These are phyloP conservation scores for Meteorus sp. DNA, from an alignment of 1,140 invertebrate species.

Conservation along the genomic window DNA sequence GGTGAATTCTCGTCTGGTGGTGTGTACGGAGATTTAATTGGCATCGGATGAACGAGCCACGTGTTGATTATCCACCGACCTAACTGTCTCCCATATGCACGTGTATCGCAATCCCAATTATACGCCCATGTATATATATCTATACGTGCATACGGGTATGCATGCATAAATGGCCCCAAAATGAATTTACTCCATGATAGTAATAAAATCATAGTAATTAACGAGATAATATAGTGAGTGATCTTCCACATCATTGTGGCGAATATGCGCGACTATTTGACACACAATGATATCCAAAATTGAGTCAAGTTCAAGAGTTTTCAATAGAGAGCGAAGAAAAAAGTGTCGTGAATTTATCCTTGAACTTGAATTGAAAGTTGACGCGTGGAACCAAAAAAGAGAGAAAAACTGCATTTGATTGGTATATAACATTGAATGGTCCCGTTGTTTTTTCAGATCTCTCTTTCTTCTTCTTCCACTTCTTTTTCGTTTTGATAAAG, in stretches of 20 bases:
- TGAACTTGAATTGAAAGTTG: conserved; percentile 20
- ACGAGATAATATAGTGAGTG: too few species aligned
- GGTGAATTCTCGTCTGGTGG: conserved; percentile 6
- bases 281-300: too few species aligned
- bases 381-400: not conserved
- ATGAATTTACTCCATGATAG: conserved; percentile 21
- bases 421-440: conserved; percentile 14
- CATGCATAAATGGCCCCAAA: conserved; percentile 4
- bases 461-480: not conserved
- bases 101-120: not conserved
- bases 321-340: too few species aligned
- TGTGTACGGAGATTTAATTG: conserved; percentile 25
- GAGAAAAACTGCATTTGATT: conserved; percentile 22
- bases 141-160: conserved; percentile 9
- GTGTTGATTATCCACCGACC: conserved; percentile 27
- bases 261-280: not conserved
- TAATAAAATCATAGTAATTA: conserved; percentile 24
- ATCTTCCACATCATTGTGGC: not conserved
- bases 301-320: too few species aligned
- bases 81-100: conserved; percentile 19
- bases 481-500: conserved; percentile 11
- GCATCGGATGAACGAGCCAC: conserved; percentile 26
- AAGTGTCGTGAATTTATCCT: conserved; percentile 12
- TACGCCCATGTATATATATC: not conserved
- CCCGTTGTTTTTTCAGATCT: conserved; percentile 6